Percentiles rank a stretch among this genome's conserved stretches.
phyloP scores from a whole-genome alignment of 2,888 invertebrate species.

The Rhagonycha fulva region DNA sequence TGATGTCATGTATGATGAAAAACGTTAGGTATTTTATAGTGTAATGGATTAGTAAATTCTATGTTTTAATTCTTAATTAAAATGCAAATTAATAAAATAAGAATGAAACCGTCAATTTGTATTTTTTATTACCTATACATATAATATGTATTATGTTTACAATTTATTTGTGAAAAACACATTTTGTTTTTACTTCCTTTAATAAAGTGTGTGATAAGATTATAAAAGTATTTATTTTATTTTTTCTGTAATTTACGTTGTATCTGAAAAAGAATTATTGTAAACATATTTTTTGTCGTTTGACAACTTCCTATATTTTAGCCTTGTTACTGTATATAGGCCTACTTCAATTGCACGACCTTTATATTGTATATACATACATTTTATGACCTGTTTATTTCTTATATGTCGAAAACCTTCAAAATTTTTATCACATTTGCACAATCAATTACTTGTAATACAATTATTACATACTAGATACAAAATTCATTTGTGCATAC shows the following conservation, averaged over 20 bases:
- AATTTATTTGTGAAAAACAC: background rate
- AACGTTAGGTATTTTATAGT: background rate
- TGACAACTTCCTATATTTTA: constrained; percentile 24
- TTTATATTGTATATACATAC: constrained; percentile 23
- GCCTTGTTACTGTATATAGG: constrained; percentile 24
- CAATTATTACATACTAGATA: background rate
- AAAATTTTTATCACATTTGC: constrained; percentile 22
- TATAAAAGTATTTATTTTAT: background rate
- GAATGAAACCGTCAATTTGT: background rate
- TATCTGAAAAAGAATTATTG: background rate
- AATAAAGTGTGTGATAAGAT: constrained; percentile 21
- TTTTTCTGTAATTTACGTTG: background rate
- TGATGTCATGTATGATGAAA: background rate
- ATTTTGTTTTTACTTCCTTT: constrained; percentile 16
- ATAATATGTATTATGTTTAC: background rate
- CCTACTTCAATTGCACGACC: constrained; percentile 21
- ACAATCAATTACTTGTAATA: background rate
- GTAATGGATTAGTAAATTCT: background rate
- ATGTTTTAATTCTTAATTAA: background rate
- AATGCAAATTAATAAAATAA: background rate
- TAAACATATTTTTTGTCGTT: constrained; percentile 2
- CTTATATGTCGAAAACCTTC: constrained; percentile 27
- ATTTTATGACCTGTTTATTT: constrained; percentile 26
- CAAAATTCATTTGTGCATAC: background rate
- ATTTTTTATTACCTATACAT: background rate